Conservation (phyloP, 2,797 vertebrate species). For the Peromyscus melanophrys region DNA sequence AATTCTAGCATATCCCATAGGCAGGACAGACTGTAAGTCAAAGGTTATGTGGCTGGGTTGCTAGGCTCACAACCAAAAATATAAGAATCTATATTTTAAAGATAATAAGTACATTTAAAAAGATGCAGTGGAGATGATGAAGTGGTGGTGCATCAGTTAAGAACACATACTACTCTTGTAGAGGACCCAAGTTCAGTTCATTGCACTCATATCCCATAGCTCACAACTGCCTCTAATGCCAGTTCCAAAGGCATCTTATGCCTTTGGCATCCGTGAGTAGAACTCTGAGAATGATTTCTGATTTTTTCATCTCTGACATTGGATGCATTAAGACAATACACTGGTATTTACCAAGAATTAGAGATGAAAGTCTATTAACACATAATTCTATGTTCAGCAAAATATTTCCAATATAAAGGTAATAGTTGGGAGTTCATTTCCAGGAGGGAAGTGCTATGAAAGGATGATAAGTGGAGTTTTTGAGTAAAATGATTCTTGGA, state of each 20-base stretch:
- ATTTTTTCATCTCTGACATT: conserved; percentile 2
- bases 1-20: no score
- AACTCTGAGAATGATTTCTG: not conserved
- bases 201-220: not conserved
- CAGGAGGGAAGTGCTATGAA: not conserved
- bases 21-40: not conserved
- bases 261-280: not conserved
- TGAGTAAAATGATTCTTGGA: conserved; percentile 18
- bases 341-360: not conserved
- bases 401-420: not conserved
- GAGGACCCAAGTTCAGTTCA: not conserved
- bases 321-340: not conserved
- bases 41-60: not conserved
- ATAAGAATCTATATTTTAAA: not conserved
- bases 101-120: not conserved
- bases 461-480: not conserved
- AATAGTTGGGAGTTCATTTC: not conserved
- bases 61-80: not conserved
- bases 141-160: not conserved
- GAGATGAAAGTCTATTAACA: not conserved
- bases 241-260: not conserved
- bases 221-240: not conserved
- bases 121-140: not conserved
- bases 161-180: not conserved
- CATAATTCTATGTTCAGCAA: not conserved